These are phyloP conservation scores for Nasonia vitripennis DNA, from an alignment of 1,140 invertebrate genomes.

Conservation along the genomic window DNA sequence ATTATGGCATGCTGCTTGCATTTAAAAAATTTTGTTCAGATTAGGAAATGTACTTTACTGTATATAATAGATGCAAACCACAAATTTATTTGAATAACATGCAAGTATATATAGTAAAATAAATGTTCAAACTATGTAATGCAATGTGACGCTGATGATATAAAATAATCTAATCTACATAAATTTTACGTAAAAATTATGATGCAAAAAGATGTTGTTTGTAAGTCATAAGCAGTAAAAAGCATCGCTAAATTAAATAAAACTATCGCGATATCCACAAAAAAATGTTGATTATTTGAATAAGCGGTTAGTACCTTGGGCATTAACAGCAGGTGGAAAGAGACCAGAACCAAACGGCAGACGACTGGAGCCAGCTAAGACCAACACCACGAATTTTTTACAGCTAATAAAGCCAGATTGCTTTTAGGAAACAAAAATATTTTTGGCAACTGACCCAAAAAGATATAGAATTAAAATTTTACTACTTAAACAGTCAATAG, in stretches of 20 bases:
- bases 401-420: neutral
- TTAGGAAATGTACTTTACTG: too few species aligned
- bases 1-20: too few species aligned
- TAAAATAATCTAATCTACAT: neutral
- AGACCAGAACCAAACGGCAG: conserved; percentile 70
- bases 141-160: neutral
- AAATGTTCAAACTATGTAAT: too few species aligned
- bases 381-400: conserved; percentile 37
- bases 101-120: too few species aligned
- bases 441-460: neutral
- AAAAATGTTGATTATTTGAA: conserved; percentile 53
- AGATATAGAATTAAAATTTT: neutral
- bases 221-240: neutral
- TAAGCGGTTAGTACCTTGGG: conserved; percentile 70
- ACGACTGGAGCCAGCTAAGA: conserved; percentile 71
- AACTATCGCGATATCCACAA: neutral
- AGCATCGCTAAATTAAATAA: neutral
- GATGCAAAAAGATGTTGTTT: neutral
- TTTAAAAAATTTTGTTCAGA: too few species aligned
- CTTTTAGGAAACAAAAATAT: neutral
- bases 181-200: neutral
- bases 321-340: conserved; percentile 69
- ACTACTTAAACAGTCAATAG: neutral
- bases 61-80: too few species aligned
- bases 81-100: too few species aligned